phyloP scores from a whole-genome alignment of 1,140 invertebrate species.

The Araneus ventricosus region DNA sequence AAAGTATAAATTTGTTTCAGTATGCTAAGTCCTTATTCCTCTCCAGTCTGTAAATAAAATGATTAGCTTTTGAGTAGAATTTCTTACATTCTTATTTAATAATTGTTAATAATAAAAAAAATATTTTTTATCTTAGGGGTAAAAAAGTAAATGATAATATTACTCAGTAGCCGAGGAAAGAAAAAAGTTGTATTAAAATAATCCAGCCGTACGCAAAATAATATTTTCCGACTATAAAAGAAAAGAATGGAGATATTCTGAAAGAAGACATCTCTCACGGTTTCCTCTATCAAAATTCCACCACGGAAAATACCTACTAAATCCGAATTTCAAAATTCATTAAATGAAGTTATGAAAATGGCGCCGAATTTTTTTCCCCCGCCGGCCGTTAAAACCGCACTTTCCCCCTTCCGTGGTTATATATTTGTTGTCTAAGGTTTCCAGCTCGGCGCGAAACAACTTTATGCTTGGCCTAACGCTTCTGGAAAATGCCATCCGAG shows the following conservation, averaged over 20 bases:
- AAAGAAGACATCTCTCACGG: not conserved
- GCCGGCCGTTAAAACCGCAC: not conserved
- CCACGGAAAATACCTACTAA: constrained; percentile 8
- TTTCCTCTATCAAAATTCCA: constrained; percentile 18
- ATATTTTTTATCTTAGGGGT: too few relatives aligned
- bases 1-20: too few relatives aligned
- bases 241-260: not conserved
- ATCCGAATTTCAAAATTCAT: constrained; percentile 23
- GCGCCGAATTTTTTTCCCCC: not conserved
- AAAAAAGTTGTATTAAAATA: not conserved
- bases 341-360: constrained; percentile 12
- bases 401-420: not conserved
- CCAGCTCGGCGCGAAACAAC: not conserved
- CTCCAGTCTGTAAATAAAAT: too few relatives aligned
- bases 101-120: too few relatives aligned
- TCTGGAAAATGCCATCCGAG: not conserved
- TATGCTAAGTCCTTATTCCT: too few relatives aligned
- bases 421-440: not conserved
- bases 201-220: not conserved
- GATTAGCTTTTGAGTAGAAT: too few relatives aligned
- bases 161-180: too few relatives aligned
- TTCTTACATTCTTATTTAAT: too few relatives aligned
- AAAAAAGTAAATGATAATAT: too few relatives aligned
- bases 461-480: constrained; percentile 15
- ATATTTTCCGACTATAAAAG: not conserved